Evolutionary conservation across 2,113 vertebrate genomes (phyloP).

Genomic region (Fregetta grallaria): DNA sequence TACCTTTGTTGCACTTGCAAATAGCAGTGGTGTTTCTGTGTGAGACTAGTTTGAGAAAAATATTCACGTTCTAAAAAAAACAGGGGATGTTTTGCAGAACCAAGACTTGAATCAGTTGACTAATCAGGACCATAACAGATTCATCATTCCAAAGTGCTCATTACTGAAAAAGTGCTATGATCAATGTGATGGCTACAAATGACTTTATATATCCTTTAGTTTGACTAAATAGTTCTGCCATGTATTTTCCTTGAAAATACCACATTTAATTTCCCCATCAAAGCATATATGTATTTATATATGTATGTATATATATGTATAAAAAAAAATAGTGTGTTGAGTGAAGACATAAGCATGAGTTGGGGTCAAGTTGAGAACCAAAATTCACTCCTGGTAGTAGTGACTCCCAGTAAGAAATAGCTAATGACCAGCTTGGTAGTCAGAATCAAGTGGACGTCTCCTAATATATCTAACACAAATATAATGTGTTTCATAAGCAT

Average conservation of each 20-base stretch:
- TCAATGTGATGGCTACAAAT: not conserved
- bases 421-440: not conserved
- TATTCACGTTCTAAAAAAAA: not conserved
- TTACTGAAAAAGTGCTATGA: not conserved
- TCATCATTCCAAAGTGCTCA: not conserved
- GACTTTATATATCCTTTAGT: not conserved
- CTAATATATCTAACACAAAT: not conserved
- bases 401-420: not conserved
- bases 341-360: not conserved
- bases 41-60: not conserved
- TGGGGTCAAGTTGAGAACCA: not conserved
- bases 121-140: not conserved
- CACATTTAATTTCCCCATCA: not conserved
- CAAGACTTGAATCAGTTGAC: not conserved
- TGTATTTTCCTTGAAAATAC: not conserved
- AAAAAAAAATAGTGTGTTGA: not conserved
- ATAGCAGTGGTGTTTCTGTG: not conserved
- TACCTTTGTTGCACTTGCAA: not conserved
- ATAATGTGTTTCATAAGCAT: not conserved
- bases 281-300: not conserved
- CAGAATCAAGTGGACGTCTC: not conserved
- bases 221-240: not conserved
- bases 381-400: not conserved
- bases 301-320: not conserved
- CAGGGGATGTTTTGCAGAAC: not conserved